These are phyloP conservation scores for Mesocentrotus franciscanus DNA, from an alignment of 53 echinoderm and acorn worm species.

Conservation along the genomic window DNA sequence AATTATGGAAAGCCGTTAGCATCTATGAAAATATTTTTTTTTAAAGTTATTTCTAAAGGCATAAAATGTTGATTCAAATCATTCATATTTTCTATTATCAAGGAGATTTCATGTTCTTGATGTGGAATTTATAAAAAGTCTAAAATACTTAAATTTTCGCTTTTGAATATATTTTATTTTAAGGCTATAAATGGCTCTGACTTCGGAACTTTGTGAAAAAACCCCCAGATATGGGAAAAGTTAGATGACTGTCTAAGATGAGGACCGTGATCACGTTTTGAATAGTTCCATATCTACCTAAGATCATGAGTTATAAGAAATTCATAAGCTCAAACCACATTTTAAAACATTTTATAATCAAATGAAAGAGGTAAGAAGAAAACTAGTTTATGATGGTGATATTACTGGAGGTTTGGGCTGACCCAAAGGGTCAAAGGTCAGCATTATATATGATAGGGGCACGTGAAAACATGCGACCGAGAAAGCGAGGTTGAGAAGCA, in stretches of 20 bases:
- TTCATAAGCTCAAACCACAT: background rate
- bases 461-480: background rate
- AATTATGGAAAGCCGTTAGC: no score
- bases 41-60: no score
- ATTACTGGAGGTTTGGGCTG: background rate
- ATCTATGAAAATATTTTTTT: no score
- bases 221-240: background rate
- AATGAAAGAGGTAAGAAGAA: background rate
- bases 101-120: no score
- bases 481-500: background rate
- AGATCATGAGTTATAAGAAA: background rate
- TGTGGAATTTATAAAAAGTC: no score
- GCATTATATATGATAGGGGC: background rate
- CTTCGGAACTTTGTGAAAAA: no score
- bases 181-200: no score
- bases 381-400: background rate
- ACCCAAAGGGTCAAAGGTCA: background rate
- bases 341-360: background rate
- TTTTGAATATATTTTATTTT: no score
- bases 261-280: background rate
- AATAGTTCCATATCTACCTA: background rate
- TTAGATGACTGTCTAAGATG: background rate
- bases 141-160: no score
- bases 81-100: no score
- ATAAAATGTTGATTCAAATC: no score